phyloP scores from a whole-genome alignment of 2,888 invertebrate genomes.

The Chironomus tentans region DNA sequence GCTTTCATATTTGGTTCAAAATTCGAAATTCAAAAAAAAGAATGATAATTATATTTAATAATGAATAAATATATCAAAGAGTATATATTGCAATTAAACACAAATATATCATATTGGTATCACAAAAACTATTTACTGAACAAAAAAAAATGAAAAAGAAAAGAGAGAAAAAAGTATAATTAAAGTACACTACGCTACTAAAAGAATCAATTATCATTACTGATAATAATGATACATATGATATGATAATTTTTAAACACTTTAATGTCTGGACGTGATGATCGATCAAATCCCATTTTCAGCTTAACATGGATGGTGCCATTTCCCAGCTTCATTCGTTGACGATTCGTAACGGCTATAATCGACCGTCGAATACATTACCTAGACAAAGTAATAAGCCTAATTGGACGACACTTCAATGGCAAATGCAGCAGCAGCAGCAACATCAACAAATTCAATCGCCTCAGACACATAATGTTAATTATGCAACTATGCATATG shows the following conservation, averaged over 20 bases:
- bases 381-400: conserved; percentile 37
- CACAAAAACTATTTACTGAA: conserved; percentile 23
- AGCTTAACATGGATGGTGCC: conserved; percentile 35
- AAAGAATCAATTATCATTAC: conserved; percentile 24
- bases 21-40: no score
- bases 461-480: conserved; percentile 39
- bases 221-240: background rate
- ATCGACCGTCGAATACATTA: conserved; percentile 34
- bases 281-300: conserved; percentile 17
- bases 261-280: conserved; percentile 14
- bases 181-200: background rate
- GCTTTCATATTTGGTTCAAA: no score
- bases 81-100: no score
- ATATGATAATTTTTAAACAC: background rate
- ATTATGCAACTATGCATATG: background rate
- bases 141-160: background rate
- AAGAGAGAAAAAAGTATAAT: background rate
- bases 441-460: conserved; percentile 31
- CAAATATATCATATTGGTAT: background rate
- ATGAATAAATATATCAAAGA: background rate
- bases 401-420: conserved; percentile 33
- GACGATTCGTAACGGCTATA: conserved; percentile 39
- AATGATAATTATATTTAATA: background rate
- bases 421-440: conserved; percentile 34
- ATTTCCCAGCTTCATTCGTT: conserved; percentile 36